Percentiles rank a stretch among this genome's conserved stretches.
These are phyloP conservation scores for Labeo catla DNA, from an alignment of 2,113 vertebrate genomes.

Conservation along the genomic window DNA sequence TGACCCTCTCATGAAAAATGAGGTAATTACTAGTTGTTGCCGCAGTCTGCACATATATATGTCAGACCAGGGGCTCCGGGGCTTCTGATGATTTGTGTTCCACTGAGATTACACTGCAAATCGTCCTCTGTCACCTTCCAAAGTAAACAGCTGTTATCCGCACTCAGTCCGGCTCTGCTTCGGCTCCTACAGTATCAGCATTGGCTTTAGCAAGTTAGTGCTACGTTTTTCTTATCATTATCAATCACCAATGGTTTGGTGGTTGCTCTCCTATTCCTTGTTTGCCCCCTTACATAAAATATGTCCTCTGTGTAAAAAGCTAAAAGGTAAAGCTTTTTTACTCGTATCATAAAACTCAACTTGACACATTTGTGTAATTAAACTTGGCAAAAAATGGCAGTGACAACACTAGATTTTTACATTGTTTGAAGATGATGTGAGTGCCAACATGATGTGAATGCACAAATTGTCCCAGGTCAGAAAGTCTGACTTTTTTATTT, in stretches of 20 bases:
- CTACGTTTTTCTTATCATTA: slow-evolving; percentile 36
- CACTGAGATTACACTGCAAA: slow-evolving; percentile 57
- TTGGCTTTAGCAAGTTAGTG: neutral
- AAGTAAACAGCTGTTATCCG: slow-evolving; percentile 64
- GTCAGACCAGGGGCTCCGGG: slow-evolving; percentile 3
- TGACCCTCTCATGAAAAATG: slow-evolving; percentile 3
- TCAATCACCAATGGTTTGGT: slow-evolving; percentile 30
- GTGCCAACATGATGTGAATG: neutral
- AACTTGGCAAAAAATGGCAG: neutral
- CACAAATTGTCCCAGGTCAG: neutral
- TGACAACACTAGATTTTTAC: neutral
- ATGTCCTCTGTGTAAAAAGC: slow-evolving; percentile 11
- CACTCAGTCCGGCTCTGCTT: slow-evolving; percentile 8
- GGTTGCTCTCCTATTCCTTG: neutral
- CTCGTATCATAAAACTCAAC: neutral
- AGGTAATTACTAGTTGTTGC: slow-evolving; percentile 33
- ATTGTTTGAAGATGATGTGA: neutral
- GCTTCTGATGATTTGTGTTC: slow-evolving; percentile 40
- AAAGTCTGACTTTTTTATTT: no score
- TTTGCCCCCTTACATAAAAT: neutral
- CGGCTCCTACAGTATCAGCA: neutral
- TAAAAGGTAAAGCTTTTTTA: neutral
- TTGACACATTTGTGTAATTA: neutral
- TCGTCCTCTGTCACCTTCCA: slow-evolving; percentile 63
- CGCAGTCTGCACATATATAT: slow-evolving; percentile 12